Percentiles rank a stretch among this genome's conserved stretches.
Conservation (phyloP, 2,888 invertebrate genomes). For the Melikaiella ostensackeni region DNA sequence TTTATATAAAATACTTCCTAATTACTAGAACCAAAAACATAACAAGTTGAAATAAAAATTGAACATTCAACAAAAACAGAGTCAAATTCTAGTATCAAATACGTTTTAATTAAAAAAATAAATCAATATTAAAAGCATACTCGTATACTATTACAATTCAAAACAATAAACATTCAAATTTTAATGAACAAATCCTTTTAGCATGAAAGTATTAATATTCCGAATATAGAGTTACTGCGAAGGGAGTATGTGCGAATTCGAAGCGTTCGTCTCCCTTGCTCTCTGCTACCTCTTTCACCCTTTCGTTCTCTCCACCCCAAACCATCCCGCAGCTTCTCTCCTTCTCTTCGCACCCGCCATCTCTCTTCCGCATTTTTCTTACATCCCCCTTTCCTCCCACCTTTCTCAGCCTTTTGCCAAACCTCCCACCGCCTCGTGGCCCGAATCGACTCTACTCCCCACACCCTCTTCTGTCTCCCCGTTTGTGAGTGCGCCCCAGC, state of each 20-base stretch:
- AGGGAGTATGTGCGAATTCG: conserved; percentile 45
- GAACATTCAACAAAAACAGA: too few relatives aligned
- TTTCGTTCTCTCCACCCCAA: conserved; percentile 9
- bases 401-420: conserved; percentile 46
- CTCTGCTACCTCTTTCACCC: conserved; percentile 37
- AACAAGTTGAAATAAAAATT: too few relatives aligned
- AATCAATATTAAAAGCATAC: not conserved
- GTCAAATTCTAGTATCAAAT: too few relatives aligned
- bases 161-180: not conserved
- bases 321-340: conserved; percentile 26
- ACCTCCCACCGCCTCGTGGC: conserved; percentile 49
- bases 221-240: conserved; percentile 44
- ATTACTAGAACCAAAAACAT: too few relatives aligned
- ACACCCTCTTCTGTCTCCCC: conserved; percentile 47
- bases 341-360: conserved; percentile 45
- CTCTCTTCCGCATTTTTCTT: conserved; percentile 67
- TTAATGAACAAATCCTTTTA: not conserved
- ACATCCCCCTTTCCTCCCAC: conserved; percentile 60
- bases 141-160: not conserved
- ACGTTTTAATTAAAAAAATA: not conserved
- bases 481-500: conserved; percentile 12
- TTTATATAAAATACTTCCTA: too few relatives aligned
- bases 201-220: conserved; percentile 30
- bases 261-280: not conserved
- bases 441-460: conserved; percentile 46